phyloP scores from a whole-genome alignment of 2,797 vertebrate genomes.

The Peromyscus nudipes region DNA sequence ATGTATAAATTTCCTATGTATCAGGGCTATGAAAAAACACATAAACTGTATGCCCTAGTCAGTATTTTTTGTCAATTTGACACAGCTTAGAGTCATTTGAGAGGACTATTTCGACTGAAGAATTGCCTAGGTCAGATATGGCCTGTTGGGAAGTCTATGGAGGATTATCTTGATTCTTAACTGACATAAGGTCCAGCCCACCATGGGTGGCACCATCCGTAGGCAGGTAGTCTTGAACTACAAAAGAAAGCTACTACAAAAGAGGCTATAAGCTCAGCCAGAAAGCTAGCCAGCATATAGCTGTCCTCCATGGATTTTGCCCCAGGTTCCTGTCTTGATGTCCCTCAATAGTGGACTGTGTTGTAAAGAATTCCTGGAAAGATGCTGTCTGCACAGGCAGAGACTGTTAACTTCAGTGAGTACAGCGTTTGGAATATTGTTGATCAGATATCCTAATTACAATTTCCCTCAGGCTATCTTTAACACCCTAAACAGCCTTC shows the following conservation, averaged over 20 bases:
- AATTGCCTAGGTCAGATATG: neutral
- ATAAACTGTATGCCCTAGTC: neutral
- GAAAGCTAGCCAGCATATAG: neutral
- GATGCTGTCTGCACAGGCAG: neutral
- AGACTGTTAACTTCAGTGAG: neutral
- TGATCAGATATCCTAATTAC: neutral
- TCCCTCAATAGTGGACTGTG: neutral
- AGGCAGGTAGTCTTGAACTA: neutral
- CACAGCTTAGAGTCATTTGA: neutral
- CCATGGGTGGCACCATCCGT: too few relatives aligned
- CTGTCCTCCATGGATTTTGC: neutral
- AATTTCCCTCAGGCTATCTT: neutral
- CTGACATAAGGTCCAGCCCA: neutral
- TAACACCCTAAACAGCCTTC: neutral
- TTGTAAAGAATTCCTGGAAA: neutral
- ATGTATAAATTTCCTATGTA: constrained; percentile 38
- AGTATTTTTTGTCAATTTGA: neutral
- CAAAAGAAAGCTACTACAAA: neutral
- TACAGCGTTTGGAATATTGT: neutral
- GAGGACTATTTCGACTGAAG: neutral
- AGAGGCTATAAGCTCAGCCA: neutral
- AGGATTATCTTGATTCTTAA: neutral
- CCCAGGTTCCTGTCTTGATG: neutral
- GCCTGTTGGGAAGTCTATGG: neutral
- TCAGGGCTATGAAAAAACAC: constrained; percentile 25